phyloP scores from a whole-genome alignment of 2,888 invertebrate species.

The Dinocampus coccinellae region DNA sequence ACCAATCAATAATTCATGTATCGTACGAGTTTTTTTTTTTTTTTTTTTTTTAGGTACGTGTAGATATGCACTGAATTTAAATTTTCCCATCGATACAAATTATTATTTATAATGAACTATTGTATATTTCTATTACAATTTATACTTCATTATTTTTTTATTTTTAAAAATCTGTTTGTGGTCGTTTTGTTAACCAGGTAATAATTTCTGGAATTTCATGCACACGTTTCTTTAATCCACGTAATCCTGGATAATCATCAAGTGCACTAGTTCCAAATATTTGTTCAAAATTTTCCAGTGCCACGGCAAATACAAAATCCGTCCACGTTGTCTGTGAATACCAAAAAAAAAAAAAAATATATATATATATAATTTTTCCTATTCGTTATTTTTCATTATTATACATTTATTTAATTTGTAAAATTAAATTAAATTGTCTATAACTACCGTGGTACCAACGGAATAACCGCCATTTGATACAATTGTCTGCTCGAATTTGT shows the following conservation, averaged over 20 bases:
- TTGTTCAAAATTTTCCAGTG: conserved; percentile 72
- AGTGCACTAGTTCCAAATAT: conserved; percentile 72
- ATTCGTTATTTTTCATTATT: background rate
- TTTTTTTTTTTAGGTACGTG: conserved; percentile 46
- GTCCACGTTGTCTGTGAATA: conserved; percentile 74
- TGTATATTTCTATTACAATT: conserved; percentile 11
- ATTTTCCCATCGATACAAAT: background rate
- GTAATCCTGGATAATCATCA: conserved; percentile 71
- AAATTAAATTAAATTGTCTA: background rate
- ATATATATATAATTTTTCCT: background rate
- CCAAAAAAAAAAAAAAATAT: background rate
- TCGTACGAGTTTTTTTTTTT: conserved; percentile 8
- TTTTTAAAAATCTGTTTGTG: conserved; percentile 72
- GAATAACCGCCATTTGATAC: conserved; percentile 72
- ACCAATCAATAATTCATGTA: background rate
- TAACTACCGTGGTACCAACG: conserved; percentile 72
- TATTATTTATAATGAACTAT: background rate
- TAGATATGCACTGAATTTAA: conserved; percentile 43
- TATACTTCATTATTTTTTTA: background rate
- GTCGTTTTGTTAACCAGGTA: conserved; percentile 73
- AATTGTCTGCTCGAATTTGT: conserved; percentile 72
- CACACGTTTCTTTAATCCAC: conserved; percentile 71
- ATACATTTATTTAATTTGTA: background rate
- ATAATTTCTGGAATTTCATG: conserved; percentile 72
- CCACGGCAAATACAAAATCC: conserved; percentile 74